phyloP scores from a whole-genome alignment of 2,113 vertebrate species.

The Pteruthius melanotis region DNA sequence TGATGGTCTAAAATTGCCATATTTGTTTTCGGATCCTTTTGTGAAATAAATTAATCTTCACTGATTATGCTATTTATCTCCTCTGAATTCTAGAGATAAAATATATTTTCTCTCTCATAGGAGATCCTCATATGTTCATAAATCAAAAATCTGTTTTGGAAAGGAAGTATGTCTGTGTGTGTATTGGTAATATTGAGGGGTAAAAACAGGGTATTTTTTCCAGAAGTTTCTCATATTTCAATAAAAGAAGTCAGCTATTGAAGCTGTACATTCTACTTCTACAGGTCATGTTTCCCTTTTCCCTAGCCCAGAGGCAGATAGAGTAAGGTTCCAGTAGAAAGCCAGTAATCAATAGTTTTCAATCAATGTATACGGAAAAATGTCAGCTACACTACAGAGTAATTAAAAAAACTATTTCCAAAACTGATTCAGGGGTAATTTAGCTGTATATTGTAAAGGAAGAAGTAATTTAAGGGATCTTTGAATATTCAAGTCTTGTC shows the following conservation, averaged over 20 bases:
- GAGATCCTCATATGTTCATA: neutral
- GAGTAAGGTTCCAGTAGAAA: slow-evolving; percentile 1
- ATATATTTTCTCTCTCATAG: neutral
- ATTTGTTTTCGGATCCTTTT: neutral
- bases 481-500: neutral
- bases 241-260: neutral
- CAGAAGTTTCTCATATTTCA: neutral
- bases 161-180: neutral
- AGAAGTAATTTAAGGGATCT: neutral
- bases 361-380: neutral
- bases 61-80: neutral
- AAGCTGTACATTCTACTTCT: neutral
- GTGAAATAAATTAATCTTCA: neutral
- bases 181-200: neutral
- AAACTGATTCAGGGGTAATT: neutral
- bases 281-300: neutral
- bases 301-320: neutral
- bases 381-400: neutral
- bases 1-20: neutral
- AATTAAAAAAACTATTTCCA: neutral
- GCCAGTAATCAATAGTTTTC: slow-evolving; percentile 12
- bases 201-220: neutral
- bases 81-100: neutral
- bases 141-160: neutral
- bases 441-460: neutral